phyloP scores from a whole-genome alignment of 2,888 invertebrate species.

The Patella pellucida region DNA sequence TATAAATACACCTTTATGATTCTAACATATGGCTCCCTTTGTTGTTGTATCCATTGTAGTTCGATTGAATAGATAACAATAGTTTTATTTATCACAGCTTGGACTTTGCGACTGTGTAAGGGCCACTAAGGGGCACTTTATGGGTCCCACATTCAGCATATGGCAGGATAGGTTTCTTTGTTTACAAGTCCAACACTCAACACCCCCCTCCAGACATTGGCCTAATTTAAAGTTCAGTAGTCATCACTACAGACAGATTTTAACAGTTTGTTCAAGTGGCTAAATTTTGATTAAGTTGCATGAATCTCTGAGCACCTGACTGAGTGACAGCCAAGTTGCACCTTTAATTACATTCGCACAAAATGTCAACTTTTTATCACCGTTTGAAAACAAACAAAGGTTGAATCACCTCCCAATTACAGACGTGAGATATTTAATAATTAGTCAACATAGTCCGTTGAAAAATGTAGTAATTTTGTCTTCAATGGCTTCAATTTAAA shows the following conservation, averaged over 20 bases:
- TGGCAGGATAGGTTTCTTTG: neutral
- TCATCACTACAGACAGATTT: neutral
- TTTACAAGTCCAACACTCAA: neutral
- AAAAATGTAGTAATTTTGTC: no score
- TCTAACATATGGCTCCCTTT: neutral
- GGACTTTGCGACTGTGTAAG: neutral
- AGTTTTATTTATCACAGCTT: neutral
- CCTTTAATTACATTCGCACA: no score
- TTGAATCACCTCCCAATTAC: no score
- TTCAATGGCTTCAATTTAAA: no score
- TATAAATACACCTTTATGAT: neutral
- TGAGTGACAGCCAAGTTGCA: no score
- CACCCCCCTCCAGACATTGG: neutral
- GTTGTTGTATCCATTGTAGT: neutral
- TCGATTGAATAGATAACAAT: conserved; percentile 6
- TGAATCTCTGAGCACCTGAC: no score
- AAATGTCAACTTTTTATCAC: no score
- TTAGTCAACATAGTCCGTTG: no score
- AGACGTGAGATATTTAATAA: no score
- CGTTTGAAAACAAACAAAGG: no score
- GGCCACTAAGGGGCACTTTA: conserved; percentile 1
- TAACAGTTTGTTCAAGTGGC: conserved; percentile 1
- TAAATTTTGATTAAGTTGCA: neutral
- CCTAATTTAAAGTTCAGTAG: neutral
- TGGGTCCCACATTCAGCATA: conserved; percentile 2